These are phyloP conservation scores for Montipora cactus DNA, from an alignment of 64 coral and sea anemone species.

Conservation along the genomic window DNA sequence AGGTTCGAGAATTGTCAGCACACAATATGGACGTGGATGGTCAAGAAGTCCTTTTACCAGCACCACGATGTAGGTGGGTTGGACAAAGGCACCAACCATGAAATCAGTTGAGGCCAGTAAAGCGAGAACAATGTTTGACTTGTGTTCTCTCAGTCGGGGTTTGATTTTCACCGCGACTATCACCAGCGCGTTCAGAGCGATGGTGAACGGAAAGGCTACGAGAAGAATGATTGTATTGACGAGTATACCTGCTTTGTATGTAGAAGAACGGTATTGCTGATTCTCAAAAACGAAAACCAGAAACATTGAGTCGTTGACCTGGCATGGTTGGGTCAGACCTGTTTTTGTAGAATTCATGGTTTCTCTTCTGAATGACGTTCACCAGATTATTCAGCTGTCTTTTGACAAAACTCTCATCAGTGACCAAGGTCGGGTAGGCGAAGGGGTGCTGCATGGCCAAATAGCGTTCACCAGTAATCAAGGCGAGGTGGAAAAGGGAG, in stretches of 20 bases:
- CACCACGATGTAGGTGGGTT: not conserved
- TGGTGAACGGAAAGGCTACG: not conserved
- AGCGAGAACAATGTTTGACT: constrained; percentile 10
- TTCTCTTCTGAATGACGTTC: no score
- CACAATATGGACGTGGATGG: not conserved
- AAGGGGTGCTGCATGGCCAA: not conserved
- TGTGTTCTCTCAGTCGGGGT: not conserved
- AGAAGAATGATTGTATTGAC: not conserved
- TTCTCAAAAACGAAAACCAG: no score
- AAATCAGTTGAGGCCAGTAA: constrained; percentile 4
- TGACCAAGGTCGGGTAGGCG: not conserved
- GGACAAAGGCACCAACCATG: not conserved
- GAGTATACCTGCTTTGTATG: not conserved
- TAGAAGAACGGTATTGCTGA: no score
- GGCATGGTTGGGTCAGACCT: no score
- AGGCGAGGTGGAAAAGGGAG: not conserved
- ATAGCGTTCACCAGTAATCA: not conserved
- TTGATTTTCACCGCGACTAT: not conserved
- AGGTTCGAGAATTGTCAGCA: not conserved
- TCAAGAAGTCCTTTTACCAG: not conserved
- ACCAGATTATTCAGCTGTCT: no score
- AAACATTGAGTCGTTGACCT: no score
- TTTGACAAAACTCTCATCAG: not conserved
- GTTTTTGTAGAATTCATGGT: no score
- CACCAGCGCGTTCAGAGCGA: not conserved